Evolutionary conservation across 2,888 invertebrate genomes (phyloP), one percentile per base, ranked within the genome.

Genomic region (Raillietiella orientalis): DNA sequence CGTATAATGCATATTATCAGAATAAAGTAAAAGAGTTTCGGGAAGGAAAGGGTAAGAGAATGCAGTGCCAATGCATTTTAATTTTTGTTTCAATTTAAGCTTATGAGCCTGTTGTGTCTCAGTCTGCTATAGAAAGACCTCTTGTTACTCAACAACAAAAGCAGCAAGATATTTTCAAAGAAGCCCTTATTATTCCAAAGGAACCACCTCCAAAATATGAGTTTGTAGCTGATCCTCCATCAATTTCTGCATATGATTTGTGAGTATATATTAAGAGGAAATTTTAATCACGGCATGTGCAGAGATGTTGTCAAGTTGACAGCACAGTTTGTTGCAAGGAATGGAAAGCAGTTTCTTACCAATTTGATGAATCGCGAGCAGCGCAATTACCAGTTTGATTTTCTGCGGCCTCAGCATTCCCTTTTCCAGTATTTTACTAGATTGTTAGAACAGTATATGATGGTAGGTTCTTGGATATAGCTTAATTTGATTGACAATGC

Each of bases 331-430:
- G 93, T 93, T 0, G 96, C 96, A 0, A 59, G 93, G 40, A 96
- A 99, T 49, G 96, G 96, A 1, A 61, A 93, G 0, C 84, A 90
- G 42, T 99, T 99, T 46, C 54, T 96, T 11, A 93, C 93, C 0
- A 87, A 87, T 41, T 51, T 99, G 10, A 96, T 99, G 93, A 90
- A 87, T 43, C 62, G 87, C 12, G 96, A 99, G 41, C 84, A 87
- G 41, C 56, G 90, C 3, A 96, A 96, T 44, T 90, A 77, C 39
- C 90, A 93, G 46, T 99, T 99, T 53, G 96, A 99, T 47, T 99
- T 99, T 44, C 55, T 99, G 3, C 61, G 93, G 3, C 96, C 96
- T 0, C 93, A 96, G 41, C 96, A 99, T 52, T 87, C 87, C 1
- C 57, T 93, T 8, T 99, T 96, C 45, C 79, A 77, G 40, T 99